Conservation (phyloP, 2,888 invertebrate genomes). For the Agrochola lychnidis region DNA sequence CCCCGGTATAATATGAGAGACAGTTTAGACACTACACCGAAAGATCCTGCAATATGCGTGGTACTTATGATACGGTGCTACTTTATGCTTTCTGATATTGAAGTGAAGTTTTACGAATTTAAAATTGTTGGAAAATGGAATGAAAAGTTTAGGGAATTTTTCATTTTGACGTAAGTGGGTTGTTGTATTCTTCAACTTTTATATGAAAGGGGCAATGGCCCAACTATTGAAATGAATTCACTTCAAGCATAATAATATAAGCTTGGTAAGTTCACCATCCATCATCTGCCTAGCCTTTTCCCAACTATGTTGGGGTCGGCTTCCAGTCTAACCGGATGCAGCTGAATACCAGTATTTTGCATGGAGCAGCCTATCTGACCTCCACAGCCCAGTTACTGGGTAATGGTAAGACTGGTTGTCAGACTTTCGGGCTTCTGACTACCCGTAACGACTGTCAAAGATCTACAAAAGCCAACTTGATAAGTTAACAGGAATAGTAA, state of each 20-base stretch:
- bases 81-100: constrained; percentile 50
- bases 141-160: constrained; percentile 14
- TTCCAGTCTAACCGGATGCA: no score
- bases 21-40: constrained; percentile 44
- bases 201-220: not conserved
- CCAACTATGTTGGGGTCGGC: no score
- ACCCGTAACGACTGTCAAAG: no score
- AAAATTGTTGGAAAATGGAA: constrained; percentile 40
- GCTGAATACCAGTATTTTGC: no score
- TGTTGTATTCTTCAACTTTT: not conserved
- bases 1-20: constrained; percentile 33
- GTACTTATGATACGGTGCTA: constrained; percentile 33
- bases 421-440: no score
- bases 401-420: no score
- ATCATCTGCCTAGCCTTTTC: no score
- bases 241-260: not conserved
- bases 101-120: constrained; percentile 48
- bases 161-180: constrained; percentile 2
- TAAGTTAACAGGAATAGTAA: not conserved
- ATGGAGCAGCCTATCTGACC: no score
- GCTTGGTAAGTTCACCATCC: no score
- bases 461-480: not conserved
- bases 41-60: constrained; percentile 52
- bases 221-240: not conserved
- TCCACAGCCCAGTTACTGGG: no score